These are phyloP conservation scores for Zeuzera pyrina DNA, from an alignment of 2,888 invertebrate species.

Conservation along the genomic window DNA sequence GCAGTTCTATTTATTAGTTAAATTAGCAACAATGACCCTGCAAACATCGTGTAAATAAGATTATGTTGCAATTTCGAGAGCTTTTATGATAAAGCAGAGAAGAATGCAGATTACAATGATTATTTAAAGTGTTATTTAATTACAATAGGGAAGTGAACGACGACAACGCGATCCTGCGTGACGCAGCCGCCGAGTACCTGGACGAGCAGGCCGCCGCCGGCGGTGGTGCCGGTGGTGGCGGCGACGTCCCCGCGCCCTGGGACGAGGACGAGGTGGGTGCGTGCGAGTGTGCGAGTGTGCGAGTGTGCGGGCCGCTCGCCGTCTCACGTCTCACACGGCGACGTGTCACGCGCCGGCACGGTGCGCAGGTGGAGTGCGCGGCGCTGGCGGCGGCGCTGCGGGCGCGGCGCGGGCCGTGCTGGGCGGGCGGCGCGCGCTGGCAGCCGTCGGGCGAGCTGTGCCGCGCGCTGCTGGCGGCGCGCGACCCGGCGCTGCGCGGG, in stretches of 20 bases:
- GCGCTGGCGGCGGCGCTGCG: constrained; percentile 57
- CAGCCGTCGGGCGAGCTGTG: constrained; percentile 74
- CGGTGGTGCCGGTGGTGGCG: too few species aligned
- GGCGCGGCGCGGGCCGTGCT: constrained; percentile 74
- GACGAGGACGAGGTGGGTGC: too few species aligned
- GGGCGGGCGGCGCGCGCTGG: constrained; percentile 28
- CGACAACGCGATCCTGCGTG: constrained; percentile 79
- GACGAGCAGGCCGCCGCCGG: constrained; percentile 67
- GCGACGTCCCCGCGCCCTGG: too few species aligned
- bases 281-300: too few species aligned
- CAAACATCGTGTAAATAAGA: too few species aligned
- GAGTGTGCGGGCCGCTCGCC: not conserved
- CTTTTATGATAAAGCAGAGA: too few species aligned
- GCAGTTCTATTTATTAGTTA: too few species aligned
- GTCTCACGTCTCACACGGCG: not conserved
- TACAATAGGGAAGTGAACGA: constrained; percentile 81
- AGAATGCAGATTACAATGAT: too few species aligned
- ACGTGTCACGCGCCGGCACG: not conserved
- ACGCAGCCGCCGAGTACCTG: constrained; percentile 72
- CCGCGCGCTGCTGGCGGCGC: constrained; percentile 78
- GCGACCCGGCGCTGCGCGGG: constrained; percentile 77
- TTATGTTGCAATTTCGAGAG: too few species aligned
- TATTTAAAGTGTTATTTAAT: too few species aligned
- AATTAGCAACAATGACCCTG: too few species aligned
- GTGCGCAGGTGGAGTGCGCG: too few species aligned